These are phyloP conservation scores for Sitodiplosis mosellana DNA, from an alignment of 1,140 invertebrate genomes.

Conservation along the genomic window DNA sequence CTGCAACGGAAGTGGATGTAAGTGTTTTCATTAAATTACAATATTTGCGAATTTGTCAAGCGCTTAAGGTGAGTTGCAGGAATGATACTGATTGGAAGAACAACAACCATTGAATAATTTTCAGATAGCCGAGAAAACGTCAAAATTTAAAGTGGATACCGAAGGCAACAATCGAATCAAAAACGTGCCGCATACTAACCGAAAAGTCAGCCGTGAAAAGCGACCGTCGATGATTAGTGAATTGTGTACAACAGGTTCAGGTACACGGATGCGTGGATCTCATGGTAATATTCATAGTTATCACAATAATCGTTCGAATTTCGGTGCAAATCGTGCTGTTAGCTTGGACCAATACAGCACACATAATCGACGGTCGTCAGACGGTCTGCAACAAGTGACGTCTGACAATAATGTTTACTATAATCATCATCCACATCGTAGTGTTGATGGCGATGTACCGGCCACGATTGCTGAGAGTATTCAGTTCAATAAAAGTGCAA, in stretches of 20 bases:
- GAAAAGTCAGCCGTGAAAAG: constrained; percentile 21
- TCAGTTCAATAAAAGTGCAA: background rate
- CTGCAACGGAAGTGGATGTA: constrained; percentile 54
- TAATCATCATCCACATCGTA: constrained; percentile 15
- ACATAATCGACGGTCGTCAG: constrained; percentile 20
- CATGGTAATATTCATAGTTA: constrained; percentile 25
- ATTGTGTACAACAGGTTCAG: constrained; percentile 23
- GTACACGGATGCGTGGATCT: constrained; percentile 21
- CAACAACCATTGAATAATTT: background rate
- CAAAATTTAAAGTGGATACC: constrained; percentile 55
- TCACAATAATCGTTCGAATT: constrained; percentile 20
- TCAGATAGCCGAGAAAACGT: constrained; percentile 45
- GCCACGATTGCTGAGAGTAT: background rate
- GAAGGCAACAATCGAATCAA: constrained; percentile 31
- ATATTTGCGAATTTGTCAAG: no score
- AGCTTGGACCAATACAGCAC: constrained; percentile 23
- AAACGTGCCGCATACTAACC: constrained; percentile 17
- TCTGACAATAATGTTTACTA: constrained; percentile 25
- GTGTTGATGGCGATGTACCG: constrained; percentile 9
- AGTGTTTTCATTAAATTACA: constrained; percentile 7
- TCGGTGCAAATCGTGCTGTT: constrained; percentile 22
- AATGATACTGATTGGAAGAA: background rate
- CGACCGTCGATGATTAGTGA: constrained; percentile 25
- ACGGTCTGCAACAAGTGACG: constrained; percentile 22
- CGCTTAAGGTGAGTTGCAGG: no score